Base-by-base conservation (phyloP, 2,888 invertebrate species). In the Trichogramma dendrolimi region DNA sequence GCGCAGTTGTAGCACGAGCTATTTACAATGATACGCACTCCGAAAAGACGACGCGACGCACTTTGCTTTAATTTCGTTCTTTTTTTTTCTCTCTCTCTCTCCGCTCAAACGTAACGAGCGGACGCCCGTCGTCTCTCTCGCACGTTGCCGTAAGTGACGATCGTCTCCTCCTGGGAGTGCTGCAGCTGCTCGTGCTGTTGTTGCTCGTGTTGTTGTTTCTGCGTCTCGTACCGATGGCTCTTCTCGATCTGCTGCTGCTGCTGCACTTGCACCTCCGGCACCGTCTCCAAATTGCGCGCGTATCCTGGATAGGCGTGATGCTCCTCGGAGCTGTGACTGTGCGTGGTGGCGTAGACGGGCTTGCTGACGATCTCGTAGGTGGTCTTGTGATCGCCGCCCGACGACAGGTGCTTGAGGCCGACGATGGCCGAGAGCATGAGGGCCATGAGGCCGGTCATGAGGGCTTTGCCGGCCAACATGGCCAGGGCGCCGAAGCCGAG, bases 311-410 rank as follows among this genome's bases (percentile, higher is more conserved):
- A 84, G n/a, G 83, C 83, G 64, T 88, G 87, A 10, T 61, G 60
- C 63, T 89, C 87, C 62, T 87, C 87, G 4, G 82, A 78, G 52
- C 84, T 84, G 72, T 89, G 88, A 0, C 86, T 85, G 71, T 87
- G 87, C 4, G 87, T 83, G 71, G 87, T 87, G 1, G 86, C 85
- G 75, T 91, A 91, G 0, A 92, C 82, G 0, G 92, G 92, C 70
- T 92, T 92, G 49, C 91, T 87, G 6, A 92, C 88, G 64, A 92
- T 90, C 80, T 92, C 92, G 73, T 92, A 92, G 0, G 91, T 91
- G 6, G 91, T 90, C 7, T 87, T 75, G 69, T 80, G 79, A 4
- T 87, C 85, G 1, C 89, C 88, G 4, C 85, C 83, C 1, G 84
- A 79, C 2, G 88, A 83, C 14, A 91, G 77, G 0, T 88, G 85